Percentiles rank a stretch among this genome's conserved stretches.
Conservation (phyloP, 1,140 invertebrate species). For the Theocolax elegans region DNA sequence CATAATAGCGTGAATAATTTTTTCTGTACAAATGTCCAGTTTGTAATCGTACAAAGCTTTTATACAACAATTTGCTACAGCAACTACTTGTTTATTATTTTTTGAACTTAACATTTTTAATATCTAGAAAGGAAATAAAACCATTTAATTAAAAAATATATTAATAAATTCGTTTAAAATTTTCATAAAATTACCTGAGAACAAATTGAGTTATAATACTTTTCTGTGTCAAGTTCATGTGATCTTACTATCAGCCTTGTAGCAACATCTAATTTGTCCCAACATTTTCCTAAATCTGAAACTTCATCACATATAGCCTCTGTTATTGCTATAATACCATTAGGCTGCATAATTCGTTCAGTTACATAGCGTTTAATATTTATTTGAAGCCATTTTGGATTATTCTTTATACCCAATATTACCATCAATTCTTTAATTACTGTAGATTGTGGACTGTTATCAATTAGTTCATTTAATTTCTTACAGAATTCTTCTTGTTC, state of each 20-base stretch:
- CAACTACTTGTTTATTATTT: constrained; percentile 63
- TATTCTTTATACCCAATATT: constrained; percentile 70
- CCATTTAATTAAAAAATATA: neutral
- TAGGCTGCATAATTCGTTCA: constrained; percentile 67
- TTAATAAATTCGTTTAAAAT: no score
- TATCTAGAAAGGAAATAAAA: constrained; percentile 46
- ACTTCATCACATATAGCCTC: constrained; percentile 74
- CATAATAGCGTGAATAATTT: constrained; percentile 63
- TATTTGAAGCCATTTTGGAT: constrained; percentile 74
- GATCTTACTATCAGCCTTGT: constrained; percentile 73
- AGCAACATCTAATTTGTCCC: constrained; percentile 76
- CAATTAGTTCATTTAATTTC: constrained; percentile 69
- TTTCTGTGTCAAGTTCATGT: constrained; percentile 65
- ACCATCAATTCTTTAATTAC: constrained; percentile 78
- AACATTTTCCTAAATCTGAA: constrained; percentile 68
- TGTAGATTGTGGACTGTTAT: constrained; percentile 70
- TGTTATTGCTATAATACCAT: constrained; percentile 73
- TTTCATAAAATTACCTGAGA: constrained; percentile 53
- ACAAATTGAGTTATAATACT: constrained; percentile 67
- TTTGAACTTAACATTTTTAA: constrained; percentile 64
- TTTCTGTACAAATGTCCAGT: constrained; percentile 58
- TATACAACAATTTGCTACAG: constrained; percentile 69
- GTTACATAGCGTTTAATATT: constrained; percentile 73
- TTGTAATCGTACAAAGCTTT: constrained; percentile 68
- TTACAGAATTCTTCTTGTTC: constrained; percentile 69